phyloP scores from a whole-genome alignment of 2,797 vertebrate genomes.

The Pantherophis vulpinus region DNA sequence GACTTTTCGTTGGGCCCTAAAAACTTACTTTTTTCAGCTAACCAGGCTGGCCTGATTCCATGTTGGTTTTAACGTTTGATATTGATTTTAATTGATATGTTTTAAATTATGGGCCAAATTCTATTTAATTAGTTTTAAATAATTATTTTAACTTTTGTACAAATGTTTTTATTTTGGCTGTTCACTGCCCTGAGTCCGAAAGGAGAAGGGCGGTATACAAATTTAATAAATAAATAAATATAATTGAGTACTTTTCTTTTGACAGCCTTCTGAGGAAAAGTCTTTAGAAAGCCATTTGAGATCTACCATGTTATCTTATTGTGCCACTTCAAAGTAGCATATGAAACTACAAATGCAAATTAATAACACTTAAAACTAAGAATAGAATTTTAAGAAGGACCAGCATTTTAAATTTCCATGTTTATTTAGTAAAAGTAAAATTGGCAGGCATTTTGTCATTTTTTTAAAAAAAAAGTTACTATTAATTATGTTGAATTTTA shows the following conservation, averaged over 20 bases:
- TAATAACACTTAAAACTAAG: neutral
- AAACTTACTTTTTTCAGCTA: too few relatives aligned
- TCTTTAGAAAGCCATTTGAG: neutral
- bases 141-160: too few relatives aligned
- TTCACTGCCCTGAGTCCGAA: too few relatives aligned
- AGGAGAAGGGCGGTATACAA: too few relatives aligned
- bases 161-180: too few relatives aligned
- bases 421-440: neutral
- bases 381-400: neutral
- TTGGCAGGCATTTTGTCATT: neutral
- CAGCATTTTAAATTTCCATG: neutral
- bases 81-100: too few relatives aligned
- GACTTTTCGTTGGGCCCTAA: too few relatives aligned
- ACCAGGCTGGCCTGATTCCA: too few relatives aligned
- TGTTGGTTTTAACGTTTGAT: too few relatives aligned
- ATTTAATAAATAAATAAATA: too few relatives aligned
- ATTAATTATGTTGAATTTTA: slow-evolving; percentile 30
- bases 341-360: neutral
- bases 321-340: neutral
- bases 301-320: neutral
- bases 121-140: too few relatives aligned
- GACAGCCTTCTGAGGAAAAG: neutral
- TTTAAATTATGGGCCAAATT: too few relatives aligned
- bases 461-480: neutral
- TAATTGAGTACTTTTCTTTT: neutral